phyloP scores from a whole-genome alignment of 2,113 vertebrate species.

The Eretmochelys imbricata region DNA sequence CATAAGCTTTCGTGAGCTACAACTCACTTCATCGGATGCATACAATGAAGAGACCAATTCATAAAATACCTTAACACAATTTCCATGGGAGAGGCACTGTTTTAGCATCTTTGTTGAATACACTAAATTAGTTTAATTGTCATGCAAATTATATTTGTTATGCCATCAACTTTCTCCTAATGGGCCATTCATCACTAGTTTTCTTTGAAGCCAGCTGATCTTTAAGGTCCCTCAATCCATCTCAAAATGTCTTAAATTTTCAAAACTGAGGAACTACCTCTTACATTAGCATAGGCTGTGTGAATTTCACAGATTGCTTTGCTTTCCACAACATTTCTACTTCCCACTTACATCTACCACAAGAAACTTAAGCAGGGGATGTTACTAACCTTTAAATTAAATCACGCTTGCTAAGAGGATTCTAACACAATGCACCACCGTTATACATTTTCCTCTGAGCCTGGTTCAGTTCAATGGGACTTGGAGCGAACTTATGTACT shows the following conservation, averaged over 20 bases:
- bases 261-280: constrained; percentile 12
- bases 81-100: constrained; percentile 22
- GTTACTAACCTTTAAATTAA: constrained; percentile 63
- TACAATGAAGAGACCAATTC: constrained; percentile 39
- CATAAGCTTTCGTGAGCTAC: too few relatives aligned
- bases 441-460: constrained; percentile 67
- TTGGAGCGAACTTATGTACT: constrained; percentile 60
- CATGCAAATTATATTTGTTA: constrained; percentile 61
- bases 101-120: constrained; percentile 45
- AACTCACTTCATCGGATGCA: too few relatives aligned
- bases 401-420: constrained; percentile 19
- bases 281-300: background rate
- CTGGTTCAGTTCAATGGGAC: constrained; percentile 60
- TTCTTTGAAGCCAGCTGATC: constrained; percentile 51
- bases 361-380: constrained; percentile 46
- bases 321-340: background rate
- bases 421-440: constrained; percentile 49
- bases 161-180: constrained; percentile 53
- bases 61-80: constrained; percentile 61
- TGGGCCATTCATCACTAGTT: constrained; percentile 50
- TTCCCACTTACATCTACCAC: background rate
- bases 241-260: background rate
- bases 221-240: background rate
- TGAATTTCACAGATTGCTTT: background rate
- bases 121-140: constrained; percentile 63